Percentiles rank a stretch among this genome's conserved stretches.
phyloP scores from a whole-genome alignment of 2,797 vertebrate genomes.

The Lycodopsis pacificus region DNA sequence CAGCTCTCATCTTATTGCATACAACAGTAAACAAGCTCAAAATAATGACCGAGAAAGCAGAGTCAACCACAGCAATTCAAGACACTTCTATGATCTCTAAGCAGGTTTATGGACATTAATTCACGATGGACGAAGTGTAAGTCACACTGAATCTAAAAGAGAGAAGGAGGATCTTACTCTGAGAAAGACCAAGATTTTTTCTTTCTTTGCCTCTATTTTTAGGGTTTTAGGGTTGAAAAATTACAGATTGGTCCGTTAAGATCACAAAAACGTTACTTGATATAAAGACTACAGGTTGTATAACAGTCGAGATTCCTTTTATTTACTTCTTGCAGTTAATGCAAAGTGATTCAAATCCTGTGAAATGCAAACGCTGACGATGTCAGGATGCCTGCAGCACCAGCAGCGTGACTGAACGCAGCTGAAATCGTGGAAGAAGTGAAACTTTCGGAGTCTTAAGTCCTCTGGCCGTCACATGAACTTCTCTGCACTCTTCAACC shows the following conservation, averaged over 20 bases:
- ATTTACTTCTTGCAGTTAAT: neutral
- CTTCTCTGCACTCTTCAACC: constrained; percentile 13
- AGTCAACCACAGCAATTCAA: neutral
- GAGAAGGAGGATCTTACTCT: neutral
- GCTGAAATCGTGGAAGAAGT: constrained; percentile 18
- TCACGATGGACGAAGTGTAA: neutral
- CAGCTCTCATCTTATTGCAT: neutral
- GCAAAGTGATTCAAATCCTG: neutral
- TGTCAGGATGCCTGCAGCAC: constrained; percentile 12
- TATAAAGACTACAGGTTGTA: neutral
- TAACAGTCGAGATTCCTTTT: neutral
- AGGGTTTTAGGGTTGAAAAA: neutral
- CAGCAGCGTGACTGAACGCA: constrained; percentile 27
- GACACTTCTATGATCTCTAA: neutral
- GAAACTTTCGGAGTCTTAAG: neutral
- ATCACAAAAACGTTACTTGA: neutral
- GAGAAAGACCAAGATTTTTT: neutral
- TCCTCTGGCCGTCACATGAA: constrained; percentile 19
- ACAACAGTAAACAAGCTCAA: neutral
- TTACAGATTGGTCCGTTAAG: neutral
- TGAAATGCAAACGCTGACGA: constrained; percentile 13
- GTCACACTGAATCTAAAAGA: neutral
- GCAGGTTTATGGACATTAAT: neutral
- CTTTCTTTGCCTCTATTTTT: neutral
- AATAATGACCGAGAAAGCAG: neutral